Evolutionary conservation across 2,888 invertebrate species (phyloP).

Genomic region (Abrostola tripartita): DNA sequence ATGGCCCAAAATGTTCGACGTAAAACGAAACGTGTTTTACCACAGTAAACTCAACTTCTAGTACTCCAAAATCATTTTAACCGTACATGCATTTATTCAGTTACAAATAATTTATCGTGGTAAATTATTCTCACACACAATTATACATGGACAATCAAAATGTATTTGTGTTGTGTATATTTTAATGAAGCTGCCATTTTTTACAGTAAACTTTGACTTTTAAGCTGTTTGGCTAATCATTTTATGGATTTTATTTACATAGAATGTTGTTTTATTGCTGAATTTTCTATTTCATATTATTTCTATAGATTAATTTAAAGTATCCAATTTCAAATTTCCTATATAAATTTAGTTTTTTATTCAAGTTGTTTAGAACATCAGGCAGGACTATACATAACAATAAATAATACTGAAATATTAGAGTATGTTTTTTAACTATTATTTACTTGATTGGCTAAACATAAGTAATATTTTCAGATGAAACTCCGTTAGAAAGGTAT

Average conservation of each 20-base stretch:
- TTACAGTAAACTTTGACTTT: slow-evolving; percentile 3
- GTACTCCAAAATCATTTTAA: slow-evolving; percentile 8
- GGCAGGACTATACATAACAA: too few species aligned
- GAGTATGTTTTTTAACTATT: too few species aligned
- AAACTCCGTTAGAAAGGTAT: slow-evolving; percentile 5
- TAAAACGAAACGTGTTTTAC: slow-evolving; percentile 26
- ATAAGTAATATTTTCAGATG: not conserved
- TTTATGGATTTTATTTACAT: slow-evolving; percentile 12
- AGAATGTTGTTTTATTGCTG: slow-evolving; percentile 23
- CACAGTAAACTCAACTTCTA: slow-evolving; percentile 25
- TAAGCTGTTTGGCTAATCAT: slow-evolving; percentile 4
- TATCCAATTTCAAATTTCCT: too few species aligned
- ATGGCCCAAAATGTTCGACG: slow-evolving; percentile 51
- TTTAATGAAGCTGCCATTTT: not conserved
- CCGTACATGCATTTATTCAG: slow-evolving; percentile 24
- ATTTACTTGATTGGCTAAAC: not conserved
- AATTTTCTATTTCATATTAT: not conserved
- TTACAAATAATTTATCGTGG: slow-evolving; percentile 28
- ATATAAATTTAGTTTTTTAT: too few species aligned
- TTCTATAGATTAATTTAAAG: not conserved
- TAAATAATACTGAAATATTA: too few species aligned
- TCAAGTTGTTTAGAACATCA: too few species aligned
- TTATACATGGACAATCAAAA: slow-evolving; percentile 9
- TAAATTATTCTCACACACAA: slow-evolving; percentile 6
- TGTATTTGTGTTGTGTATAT: slow-evolving; percentile 20